phyloP scores from a whole-genome alignment of 2,888 invertebrate species.

The Lepidocyrtoides sp. region DNA sequence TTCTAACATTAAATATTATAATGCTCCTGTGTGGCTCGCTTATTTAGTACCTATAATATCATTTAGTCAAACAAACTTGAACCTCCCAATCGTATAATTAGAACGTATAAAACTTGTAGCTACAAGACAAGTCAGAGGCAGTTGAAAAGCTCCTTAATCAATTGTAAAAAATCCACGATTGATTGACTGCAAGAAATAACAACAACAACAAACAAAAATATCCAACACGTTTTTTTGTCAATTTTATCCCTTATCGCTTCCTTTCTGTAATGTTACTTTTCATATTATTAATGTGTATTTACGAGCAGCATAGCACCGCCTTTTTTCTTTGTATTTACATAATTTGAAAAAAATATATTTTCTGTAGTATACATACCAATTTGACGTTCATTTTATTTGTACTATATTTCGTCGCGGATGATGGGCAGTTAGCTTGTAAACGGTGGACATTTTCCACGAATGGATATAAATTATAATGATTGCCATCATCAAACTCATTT shows the following conservation, averaged over 20 bases:
- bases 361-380: background rate
- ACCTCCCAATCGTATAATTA: conserved; percentile 23
- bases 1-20: too few relatives aligned
- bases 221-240: background rate
- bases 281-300: background rate
- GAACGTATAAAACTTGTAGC: conserved; percentile 1
- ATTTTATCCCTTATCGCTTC: background rate
- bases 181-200: conserved; percentile 11
- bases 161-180: conserved; percentile 21
- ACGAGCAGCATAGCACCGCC: background rate
- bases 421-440: too few relatives aligned
- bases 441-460: background rate
- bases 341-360: background rate
- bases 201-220: background rate
- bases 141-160: conserved; percentile 14
- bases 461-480: background rate
- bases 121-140: background rate
- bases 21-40: conserved; percentile 22
- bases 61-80: conserved; percentile 9
- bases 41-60: background rate
- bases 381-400: too few relatives aligned
- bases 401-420: too few relatives aligned
- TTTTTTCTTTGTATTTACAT: background rate
- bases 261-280: background rate
- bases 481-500: background rate